Percentiles rank a stretch among this genome's conserved stretches.
Evolutionary conservation across 1,140 invertebrate species (phyloP).

Genomic region (Lepidurus apus): DNA sequence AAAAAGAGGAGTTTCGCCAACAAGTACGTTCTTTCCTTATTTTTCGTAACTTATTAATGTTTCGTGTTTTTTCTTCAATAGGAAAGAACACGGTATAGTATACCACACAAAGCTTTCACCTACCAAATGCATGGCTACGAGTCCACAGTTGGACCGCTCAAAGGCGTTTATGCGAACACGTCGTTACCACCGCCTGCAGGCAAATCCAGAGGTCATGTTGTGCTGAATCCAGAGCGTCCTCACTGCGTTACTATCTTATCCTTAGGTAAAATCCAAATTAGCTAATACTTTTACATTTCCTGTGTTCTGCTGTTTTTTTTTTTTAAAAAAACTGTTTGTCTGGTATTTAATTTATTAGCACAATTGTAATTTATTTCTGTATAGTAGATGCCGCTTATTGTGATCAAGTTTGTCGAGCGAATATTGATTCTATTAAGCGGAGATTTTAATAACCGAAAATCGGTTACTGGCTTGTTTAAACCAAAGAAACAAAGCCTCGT

Average conservation of each 20-base stretch:
- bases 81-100: slow-evolving; percentile 66
- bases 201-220: slow-evolving; percentile 73
- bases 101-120: slow-evolving; percentile 79
- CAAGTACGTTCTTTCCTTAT: slow-evolving; percentile 51
- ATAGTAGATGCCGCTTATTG: too few relatives aligned
- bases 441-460: too few relatives aligned
- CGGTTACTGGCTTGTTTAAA: too few relatives aligned
- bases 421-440: too few relatives aligned
- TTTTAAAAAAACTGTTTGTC: too few relatives aligned
- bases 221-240: slow-evolving; percentile 75
- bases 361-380: too few relatives aligned
- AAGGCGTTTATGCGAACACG: slow-evolving; percentile 62
- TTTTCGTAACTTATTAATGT: neutral
- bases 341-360: too few relatives aligned
- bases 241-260: slow-evolving; percentile 87
- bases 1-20: slow-evolving; percentile 69
- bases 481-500: too few relatives aligned
- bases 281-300: too few relatives aligned
- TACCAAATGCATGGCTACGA: slow-evolving; percentile 78
- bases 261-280: slow-evolving; percentile 48
- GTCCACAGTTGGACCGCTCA: slow-evolving; percentile 81
- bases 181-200: slow-evolving; percentile 49
- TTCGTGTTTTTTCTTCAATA: slow-evolving; percentile 41
- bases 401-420: too few relatives aligned
- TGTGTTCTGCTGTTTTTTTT: too few relatives aligned